Base-by-base conservation (phyloP, 1,140 invertebrate species). In the Chrysoperla carnea region DNA sequence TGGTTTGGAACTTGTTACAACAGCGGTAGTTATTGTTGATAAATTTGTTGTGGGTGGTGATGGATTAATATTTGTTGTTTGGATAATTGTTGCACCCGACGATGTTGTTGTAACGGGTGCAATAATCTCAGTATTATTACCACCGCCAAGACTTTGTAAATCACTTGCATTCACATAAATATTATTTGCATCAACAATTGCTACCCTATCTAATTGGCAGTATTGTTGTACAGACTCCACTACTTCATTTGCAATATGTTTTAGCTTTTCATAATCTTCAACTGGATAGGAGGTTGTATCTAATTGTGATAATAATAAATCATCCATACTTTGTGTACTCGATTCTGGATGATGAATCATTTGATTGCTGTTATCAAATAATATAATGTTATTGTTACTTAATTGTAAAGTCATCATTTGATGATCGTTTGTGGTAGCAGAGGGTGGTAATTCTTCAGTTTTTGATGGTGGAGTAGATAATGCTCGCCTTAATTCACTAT, bases 181-280 rank as follows among this genome's bases (percentile, higher is more conserved):
- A 33, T 33, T 33, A 33, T 9, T 33, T 23, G 2, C 17, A 23
- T 23, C 17, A 5, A 23, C 17, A 23, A 23, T 5, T 9, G 8
- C 6, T 2, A 33, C 31, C 6, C 69, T 66, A 39, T 78, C 75
- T 6, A 78, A 64, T 13, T 69, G 75, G 52, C 79, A 82, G 48
- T 76, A 84, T 40, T 76, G 72, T 49, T 76, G 71, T 28, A 78
- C 68, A 0, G 74, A 75, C 49, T 80, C 76, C 0, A 73, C 76
- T 6, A 78, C 75, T 52, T 82, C 80, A 45, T 78, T 78, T 4
- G 78, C 76, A 53, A 84, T 80, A 47, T 75, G 67, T 53, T 78
- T 80, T 39, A 81, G 63, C 52, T 81, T 80, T 52, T 81, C 78
- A 47, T 78, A 80, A 50, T 82, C 78, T 50, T 78, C 76, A 23